phyloP scores from a whole-genome alignment of 2,888 invertebrate genomes.

The Creontiades dilutus region DNA sequence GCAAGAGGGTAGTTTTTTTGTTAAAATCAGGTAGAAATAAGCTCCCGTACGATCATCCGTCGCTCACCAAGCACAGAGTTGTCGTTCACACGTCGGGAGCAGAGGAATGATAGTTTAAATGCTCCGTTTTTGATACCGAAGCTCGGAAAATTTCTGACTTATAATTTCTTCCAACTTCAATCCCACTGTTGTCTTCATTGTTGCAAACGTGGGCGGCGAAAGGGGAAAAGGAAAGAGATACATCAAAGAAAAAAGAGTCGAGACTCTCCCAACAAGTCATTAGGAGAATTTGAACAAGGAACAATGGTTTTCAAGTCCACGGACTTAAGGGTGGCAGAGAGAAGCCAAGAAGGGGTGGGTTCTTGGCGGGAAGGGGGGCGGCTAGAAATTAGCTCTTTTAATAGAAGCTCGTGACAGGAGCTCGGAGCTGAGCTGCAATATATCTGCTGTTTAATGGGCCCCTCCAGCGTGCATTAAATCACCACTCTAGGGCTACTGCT shows the following conservation, averaged over 20 bases:
- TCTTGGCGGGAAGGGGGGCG: not conserved
- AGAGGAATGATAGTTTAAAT: too few relatives aligned
- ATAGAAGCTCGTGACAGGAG: conserved; percentile 1
- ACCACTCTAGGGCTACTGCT: not conserved
- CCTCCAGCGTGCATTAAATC: conserved; percentile 62
- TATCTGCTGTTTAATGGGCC: conserved; percentile 56
- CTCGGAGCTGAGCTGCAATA: conserved; percentile 29
- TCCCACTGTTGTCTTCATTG: too few relatives aligned
- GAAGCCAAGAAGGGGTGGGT: too few relatives aligned
- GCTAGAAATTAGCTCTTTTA: conserved; percentile 47
- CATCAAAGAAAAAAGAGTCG: not conserved
- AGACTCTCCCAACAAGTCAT: not conserved
- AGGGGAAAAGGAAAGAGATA: not conserved
- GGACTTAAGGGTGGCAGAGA: not conserved
- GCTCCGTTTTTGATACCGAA: too few relatives aligned
- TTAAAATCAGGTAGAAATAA: too few relatives aligned
- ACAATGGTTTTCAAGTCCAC: conserved; percentile 5
- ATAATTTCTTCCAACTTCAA: too few relatives aligned
- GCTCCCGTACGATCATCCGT: too few relatives aligned
- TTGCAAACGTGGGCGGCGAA: too few relatives aligned
- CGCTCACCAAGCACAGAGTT: too few relatives aligned
- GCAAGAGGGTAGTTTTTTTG: too few relatives aligned
- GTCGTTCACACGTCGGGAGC: too few relatives aligned
- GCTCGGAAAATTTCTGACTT: too few relatives aligned
- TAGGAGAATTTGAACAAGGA: conserved; percentile 11